Conservation (phyloP, 2,797 vertebrate species). For the Myiotriccus ornatus region DNA sequence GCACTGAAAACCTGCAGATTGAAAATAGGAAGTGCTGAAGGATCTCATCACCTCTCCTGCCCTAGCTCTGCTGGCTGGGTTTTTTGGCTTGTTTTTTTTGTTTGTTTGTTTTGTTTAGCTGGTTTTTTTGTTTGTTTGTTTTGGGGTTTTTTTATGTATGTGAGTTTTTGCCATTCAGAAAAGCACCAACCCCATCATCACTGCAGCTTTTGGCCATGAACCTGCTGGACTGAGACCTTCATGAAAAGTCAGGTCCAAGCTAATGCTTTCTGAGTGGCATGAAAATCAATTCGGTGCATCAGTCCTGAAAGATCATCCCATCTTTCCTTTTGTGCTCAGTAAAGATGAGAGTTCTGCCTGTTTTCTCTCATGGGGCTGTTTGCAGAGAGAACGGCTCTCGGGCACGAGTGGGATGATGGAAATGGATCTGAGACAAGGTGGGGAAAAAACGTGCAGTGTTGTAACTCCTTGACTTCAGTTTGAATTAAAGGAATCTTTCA, state of each 20-base stretch:
- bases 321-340: neutral
- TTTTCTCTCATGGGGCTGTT: neutral
- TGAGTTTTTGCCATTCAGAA: neutral
- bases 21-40: neutral
- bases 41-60: neutral
- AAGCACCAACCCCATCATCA: neutral
- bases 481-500: neutral
- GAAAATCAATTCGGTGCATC: neutral
- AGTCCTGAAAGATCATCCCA: neutral
- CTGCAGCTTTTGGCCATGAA: neutral
- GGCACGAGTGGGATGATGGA: neutral
- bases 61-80: neutral
- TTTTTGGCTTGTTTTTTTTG: neutral
- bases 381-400: neutral
- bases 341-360: neutral
- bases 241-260: neutral
- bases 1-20: neutral
- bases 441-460: neutral
- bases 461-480: neutral
- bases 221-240: neutral
- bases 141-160: fast-evolving
- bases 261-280: neutral
- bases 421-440: neutral
- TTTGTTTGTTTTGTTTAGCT: no score
- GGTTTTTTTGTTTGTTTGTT: neutral